Evolutionary conservation across 2,113 vertebrate species (phyloP), one percentile per base, ranked within the genome.

Genomic region (Desmodus rotundus): DNA sequence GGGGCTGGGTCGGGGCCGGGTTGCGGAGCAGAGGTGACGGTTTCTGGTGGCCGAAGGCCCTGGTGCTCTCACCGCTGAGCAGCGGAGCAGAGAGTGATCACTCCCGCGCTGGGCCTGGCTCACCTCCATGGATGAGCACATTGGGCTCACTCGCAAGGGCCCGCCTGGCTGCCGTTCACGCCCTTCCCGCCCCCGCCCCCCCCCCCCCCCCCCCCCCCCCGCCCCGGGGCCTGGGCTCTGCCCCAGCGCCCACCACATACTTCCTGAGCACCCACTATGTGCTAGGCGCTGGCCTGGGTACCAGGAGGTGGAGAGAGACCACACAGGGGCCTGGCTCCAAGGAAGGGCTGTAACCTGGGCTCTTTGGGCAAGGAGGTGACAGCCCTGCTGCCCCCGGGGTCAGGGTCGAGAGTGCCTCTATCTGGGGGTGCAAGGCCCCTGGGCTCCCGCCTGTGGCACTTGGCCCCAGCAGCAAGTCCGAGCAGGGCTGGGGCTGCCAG

Each of bases 391-490:
- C 11, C 43, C 36, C 28, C 24, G 0, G 0, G 24, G 58, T n/a
- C 16, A 0, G 0, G 24, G 58, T n/a, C 16, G 8, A n/a, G 16
- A 47, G 41, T n/a, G 20, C n/a, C 15, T 50, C 41, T 36, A 4
- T 33, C 50, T 3, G 1, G 11, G 73, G 31, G 11, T 4, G 14
- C 7, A 5, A 36, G 45, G 41, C 12, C 38, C n/a, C 4, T 11
- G 26, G 31, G 26, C 17, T 12, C 19, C 73, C 3, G 2, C 56
- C 3, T 2, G 43, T 11, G 1, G 31, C 3, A 3, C 61, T 14
- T 0, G 0, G n/a, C 54, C 36, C 24, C 13, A 2, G 93, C 76
- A 20, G 26, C 0, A 0, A 15, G n/a, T 16, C 22, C 5, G 1
- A 12, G 3, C 22, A 12, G 19, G n/a, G 14, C 15, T 50, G 0